phyloP scores from a whole-genome alignment of 2,888 invertebrate genomes.

The Drosophila picticornis region DNA sequence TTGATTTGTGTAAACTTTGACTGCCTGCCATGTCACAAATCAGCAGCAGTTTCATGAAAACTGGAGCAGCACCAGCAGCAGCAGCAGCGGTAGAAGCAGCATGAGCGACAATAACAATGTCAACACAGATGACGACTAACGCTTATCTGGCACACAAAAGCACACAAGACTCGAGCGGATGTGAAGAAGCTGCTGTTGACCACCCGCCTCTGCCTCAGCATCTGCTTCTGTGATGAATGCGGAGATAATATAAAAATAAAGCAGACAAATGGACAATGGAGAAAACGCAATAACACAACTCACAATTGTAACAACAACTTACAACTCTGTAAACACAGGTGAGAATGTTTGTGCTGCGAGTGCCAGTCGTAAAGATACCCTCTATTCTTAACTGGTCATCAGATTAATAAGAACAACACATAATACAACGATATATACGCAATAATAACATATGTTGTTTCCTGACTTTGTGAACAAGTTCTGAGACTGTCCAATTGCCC shows the following conservation, averaged over 20 bases:
- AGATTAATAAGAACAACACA: background rate
- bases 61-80: constrained; percentile 21
- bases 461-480: background rate
- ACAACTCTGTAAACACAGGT: constrained; percentile 8
- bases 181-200: constrained; percentile 24
- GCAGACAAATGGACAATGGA: constrained; percentile 29
- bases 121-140: constrained; percentile 35
- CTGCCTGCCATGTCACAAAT: constrained; percentile 55
- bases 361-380: background rate
- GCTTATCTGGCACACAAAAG: constrained; percentile 53
- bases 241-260: constrained; percentile 63
- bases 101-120: constrained; percentile 5
- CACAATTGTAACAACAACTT: constrained; percentile 5
- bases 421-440: background rate
- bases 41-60: constrained; percentile 37
- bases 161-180: constrained; percentile 27
- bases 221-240: constrained; percentile 57
- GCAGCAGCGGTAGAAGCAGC: background rate
- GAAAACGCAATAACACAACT: constrained; percentile 34
- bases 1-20: constrained; percentile 78
- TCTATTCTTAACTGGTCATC: background rate
- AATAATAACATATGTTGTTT: background rate
- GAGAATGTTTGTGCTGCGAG: background rate
- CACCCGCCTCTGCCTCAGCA: constrained; percentile 6
- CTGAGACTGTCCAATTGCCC: background rate